Evolutionary conservation across 2,888 invertebrate genomes (phyloP).

Genomic region (Iselma pallidipennis): DNA sequence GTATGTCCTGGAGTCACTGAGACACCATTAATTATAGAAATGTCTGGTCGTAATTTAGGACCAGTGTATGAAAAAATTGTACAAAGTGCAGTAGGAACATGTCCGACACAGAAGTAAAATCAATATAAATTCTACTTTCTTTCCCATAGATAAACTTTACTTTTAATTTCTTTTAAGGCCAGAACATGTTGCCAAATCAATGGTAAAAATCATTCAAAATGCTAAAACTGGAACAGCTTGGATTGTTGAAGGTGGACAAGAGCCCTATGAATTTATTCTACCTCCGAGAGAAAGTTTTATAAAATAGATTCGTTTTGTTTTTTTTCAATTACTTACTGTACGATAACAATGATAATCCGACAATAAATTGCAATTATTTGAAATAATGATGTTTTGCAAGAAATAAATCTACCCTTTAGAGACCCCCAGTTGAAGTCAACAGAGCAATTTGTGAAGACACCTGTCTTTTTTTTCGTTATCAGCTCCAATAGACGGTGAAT

Average conservation of each 20-base stretch:
- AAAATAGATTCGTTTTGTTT: neutral
- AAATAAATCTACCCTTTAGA: too few relatives aligned
- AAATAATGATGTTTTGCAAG: too few relatives aligned
- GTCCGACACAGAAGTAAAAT: neutral
- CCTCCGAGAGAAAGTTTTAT: neutral
- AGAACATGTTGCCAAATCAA: neutral
- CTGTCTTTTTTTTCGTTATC: too few relatives aligned
- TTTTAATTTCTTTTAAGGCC: constrained; percentile 22
- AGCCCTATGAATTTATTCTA: constrained; percentile 34
- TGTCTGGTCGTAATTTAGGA: too few relatives aligned
- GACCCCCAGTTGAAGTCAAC: too few relatives aligned
- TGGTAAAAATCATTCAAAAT: neutral
- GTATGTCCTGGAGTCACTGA: constrained; percentile 54
- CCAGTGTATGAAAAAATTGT: constrained; percentile 3
- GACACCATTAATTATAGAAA: constrained; percentile 43
- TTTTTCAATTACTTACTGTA: too few relatives aligned
- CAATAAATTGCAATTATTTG: too few relatives aligned
- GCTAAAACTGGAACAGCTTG: constrained; percentile 52
- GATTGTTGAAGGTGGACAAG: constrained; percentile 55
- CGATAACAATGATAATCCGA: too few relatives aligned
- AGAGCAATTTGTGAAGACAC: too few relatives aligned
- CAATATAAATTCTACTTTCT: neutral
- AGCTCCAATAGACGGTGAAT: too few relatives aligned
- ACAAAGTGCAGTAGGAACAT: constrained; percentile 36
- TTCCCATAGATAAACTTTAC: neutral